These are phyloP conservation scores for Chymomyza caudatula DNA, from an alignment of 2,888 invertebrate genomes.

Conservation along the genomic window DNA sequence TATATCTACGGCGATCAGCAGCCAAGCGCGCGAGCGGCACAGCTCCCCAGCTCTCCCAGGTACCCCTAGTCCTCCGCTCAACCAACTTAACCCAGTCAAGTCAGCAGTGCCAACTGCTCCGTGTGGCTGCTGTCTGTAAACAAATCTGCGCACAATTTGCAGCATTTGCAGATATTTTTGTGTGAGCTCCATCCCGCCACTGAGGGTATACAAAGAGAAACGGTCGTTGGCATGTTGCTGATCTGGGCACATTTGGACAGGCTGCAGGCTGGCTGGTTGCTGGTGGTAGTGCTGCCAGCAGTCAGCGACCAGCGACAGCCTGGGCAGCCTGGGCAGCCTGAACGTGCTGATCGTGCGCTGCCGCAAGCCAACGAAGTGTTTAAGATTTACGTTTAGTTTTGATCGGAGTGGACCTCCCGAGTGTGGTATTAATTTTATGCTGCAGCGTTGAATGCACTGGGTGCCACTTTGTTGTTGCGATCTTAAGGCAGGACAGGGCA, in stretches of 20 bases:
- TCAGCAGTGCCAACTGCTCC: background rate
- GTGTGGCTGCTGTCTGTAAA: slow-evolving; percentile 43
- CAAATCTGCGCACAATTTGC: slow-evolving; percentile 69
- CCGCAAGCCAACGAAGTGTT: slow-evolving; percentile 31
- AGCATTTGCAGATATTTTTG: slow-evolving; percentile 64
- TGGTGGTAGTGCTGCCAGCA: background rate
- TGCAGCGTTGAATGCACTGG: slow-evolving; percentile 10
- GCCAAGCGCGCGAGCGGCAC: background rate
- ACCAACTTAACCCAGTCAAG: background rate
- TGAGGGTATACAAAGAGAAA: background rate
- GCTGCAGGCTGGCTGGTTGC: slow-evolving; percentile 7
- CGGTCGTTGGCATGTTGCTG: slow-evolving; percentile 54
- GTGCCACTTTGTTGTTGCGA: background rate
- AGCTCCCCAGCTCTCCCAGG: background rate
- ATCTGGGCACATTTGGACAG: slow-evolving; percentile 52
- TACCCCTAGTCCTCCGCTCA: background rate
- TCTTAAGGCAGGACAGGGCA: background rate
- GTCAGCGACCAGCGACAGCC: slow-evolving; percentile 37
- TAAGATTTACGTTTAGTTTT: slow-evolving; percentile 75
- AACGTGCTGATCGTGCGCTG: slow-evolving; percentile 76
- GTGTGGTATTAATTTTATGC: slow-evolving; percentile 72
- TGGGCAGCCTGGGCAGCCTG: slow-evolving; percentile 29
- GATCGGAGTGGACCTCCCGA: slow-evolving; percentile 76
- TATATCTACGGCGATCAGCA: slow-evolving; percentile 72
- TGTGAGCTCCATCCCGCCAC: background rate